phyloP scores from a whole-genome alignment of 2,113 vertebrate species.

The Amblyornis subalaris region DNA sequence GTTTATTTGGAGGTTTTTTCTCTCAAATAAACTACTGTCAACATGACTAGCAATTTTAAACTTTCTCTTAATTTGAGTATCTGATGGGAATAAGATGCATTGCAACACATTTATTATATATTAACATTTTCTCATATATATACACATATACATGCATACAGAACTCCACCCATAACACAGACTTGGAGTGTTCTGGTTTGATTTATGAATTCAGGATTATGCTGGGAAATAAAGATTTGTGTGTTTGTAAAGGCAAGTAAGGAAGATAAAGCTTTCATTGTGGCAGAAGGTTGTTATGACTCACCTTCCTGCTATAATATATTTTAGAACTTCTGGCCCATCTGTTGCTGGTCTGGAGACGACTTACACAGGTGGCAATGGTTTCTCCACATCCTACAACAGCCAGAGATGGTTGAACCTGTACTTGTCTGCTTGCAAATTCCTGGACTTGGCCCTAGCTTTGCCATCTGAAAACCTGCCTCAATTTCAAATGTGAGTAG shows the following conservation, averaged over 20 bases:
- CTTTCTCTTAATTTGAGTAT: background rate
- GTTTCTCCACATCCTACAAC: conserved; percentile 98
- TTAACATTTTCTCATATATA: background rate
- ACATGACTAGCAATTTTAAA: background rate
- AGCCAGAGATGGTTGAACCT: conserved; percentile 98
- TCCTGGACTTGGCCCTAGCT: conserved; percentile 94
- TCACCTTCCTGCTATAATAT: background rate
- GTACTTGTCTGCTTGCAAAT: conserved; percentile 98
- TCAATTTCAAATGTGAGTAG: conserved; percentile 98
- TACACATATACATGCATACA: background rate
- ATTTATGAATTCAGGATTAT: background rate
- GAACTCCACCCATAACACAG: background rate
- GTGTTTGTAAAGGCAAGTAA: background rate
- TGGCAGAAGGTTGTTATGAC: background rate
- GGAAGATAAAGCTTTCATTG: background rate
- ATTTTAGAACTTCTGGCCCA: conserved; percentile 87
- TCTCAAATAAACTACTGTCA: background rate
- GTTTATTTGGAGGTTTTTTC: background rate
- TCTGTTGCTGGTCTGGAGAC: conserved; percentile 94
- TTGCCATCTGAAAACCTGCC: conserved; percentile 96
- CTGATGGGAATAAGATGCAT: background rate
- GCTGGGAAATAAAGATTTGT: background rate
- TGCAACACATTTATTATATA: background rate
- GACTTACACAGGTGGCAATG: conserved; percentile 95
- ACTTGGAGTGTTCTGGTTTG: background rate